Conservation (phyloP, 1,140 invertebrate species). For the Euura saliciscinereae region DNA sequence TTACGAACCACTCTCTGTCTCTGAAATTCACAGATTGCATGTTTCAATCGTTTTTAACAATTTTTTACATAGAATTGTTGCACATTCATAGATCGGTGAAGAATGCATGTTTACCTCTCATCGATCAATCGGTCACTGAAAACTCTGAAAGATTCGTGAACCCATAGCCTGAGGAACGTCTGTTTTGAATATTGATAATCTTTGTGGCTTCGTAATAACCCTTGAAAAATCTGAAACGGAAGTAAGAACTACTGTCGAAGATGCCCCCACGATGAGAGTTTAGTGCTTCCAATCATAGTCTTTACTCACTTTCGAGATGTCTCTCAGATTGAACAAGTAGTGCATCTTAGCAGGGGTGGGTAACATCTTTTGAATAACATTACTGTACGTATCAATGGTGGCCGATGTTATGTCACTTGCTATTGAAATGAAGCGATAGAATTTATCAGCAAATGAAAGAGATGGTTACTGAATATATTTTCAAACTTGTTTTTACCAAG, state of each 20-base stretch:
- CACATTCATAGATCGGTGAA: slow-evolving; percentile 17
- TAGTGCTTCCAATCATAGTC: not conserved
- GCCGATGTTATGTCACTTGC: slow-evolving; percentile 66
- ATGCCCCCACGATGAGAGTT: too few species aligned
- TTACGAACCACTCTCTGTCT: slow-evolving; percentile 78
- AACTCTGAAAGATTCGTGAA: slow-evolving; percentile 83
- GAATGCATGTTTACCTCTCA: slow-evolving; percentile 60
- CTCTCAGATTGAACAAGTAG: slow-evolving; percentile 86
- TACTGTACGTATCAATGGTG: slow-evolving; percentile 78
- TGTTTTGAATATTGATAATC: slow-evolving; percentile 75
- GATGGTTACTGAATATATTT: too few species aligned
- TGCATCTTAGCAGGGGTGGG: slow-evolving; percentile 89
- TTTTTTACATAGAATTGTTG: too few species aligned
- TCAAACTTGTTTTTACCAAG: slow-evolving; percentile 54
- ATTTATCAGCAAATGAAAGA: too few species aligned
- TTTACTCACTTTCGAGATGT: slow-evolving; percentile 75
- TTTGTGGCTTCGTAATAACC: slow-evolving; percentile 75
- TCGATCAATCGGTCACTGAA: slow-evolving; percentile 83
- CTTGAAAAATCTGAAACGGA: slow-evolving; percentile 68
- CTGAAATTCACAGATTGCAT: slow-evolving; percentile 44
- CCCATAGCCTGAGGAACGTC: slow-evolving; percentile 77
- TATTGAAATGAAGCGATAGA: slow-evolving; percentile 27
- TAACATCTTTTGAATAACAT: slow-evolving; percentile 72
- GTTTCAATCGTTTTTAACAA: too few species aligned
- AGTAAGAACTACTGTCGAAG: not conserved